Percentiles rank a stretch among this genome's conserved stretches.
phyloP scores from a whole-genome alignment of 2,797 vertebrate genomes.

The Buceros bicornis region DNA sequence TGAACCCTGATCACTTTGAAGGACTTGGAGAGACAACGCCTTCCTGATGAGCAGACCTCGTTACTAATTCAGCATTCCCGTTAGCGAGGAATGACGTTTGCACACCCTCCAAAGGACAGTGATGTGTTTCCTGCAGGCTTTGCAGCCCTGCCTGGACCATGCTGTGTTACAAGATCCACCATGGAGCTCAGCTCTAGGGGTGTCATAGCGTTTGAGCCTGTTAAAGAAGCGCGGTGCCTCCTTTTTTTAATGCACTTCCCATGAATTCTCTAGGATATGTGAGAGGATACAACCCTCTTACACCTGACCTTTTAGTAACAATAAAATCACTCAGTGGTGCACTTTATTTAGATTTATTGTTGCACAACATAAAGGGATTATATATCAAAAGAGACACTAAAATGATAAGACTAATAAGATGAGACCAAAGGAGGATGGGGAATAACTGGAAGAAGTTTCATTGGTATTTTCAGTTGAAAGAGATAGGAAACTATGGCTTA shows the following conservation, averaged over 20 bases:
- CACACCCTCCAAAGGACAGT: background rate
- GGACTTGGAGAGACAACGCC: background rate
- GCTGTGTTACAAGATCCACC: background rate
- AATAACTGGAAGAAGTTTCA: constrained; percentile 40
- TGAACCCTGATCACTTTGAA: background rate
- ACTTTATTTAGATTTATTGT: constrained; percentile 66
- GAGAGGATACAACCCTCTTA: background rate
- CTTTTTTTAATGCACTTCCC: background rate
- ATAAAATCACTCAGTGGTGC: constrained; percentile 46
- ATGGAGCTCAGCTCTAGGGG: background rate
- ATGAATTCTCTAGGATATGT: constrained; percentile 18
- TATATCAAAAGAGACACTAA: constrained; percentile 63
- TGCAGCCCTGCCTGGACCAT: rapidly evolving
- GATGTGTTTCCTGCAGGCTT: background rate
- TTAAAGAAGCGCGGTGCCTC: background rate
- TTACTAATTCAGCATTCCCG: rapidly evolving
- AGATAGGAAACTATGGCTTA: constrained; percentile 35
- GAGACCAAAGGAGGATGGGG: constrained; percentile 43
- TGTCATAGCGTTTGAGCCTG: background rate
- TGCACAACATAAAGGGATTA: constrained; percentile 38
- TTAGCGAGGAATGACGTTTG: background rate
- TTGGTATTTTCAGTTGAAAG: constrained; percentile 45
- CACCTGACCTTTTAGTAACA: constrained; percentile 62
- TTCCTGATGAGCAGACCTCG: rapidly evolving
- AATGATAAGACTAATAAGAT: constrained; percentile 58